Percentiles rank a stretch among this genome's conserved stretches.
Evolutionary conservation across 2,113 vertebrate species (phyloP).

Genomic region (Protobothrops flavoviridis): DNA sequence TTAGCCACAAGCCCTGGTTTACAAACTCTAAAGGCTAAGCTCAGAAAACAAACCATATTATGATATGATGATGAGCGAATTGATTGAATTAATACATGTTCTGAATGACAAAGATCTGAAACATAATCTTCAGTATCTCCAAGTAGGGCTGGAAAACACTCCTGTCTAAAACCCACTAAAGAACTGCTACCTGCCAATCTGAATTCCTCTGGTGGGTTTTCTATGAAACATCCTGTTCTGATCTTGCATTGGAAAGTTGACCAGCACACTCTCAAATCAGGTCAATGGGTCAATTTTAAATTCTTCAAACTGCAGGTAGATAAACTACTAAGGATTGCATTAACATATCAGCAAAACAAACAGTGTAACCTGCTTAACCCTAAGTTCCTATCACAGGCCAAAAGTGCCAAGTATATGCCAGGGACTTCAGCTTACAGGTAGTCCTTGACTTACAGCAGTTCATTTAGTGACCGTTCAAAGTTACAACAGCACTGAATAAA

Average conservation of each 20-base stretch:
- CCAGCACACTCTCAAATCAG: not conserved
- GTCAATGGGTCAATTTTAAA: not conserved
- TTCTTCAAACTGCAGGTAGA: not conserved
- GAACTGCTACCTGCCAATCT: not conserved
- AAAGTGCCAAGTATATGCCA: not conserved
- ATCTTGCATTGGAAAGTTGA: not conserved
- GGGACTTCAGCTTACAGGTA: not conserved
- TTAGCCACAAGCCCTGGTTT: not conserved
- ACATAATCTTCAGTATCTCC: not conserved
- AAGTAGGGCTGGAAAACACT: not conserved
- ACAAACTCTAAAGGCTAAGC: not conserved
- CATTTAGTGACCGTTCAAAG: not conserved
- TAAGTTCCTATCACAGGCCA: not conserved
- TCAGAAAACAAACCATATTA: not conserved
- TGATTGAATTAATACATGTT: not conserved
- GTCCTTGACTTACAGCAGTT: not conserved
- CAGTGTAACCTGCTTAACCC: not conserved
- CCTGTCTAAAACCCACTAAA: not conserved
- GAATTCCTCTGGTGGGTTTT: not conserved
- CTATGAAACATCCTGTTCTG: not conserved
- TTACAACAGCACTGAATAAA: not conserved
- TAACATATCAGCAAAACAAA: not conserved
- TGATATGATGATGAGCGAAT: not conserved
- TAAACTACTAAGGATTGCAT: not conserved
- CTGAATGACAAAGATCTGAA: not conserved